These are phyloP conservation scores for Lamproptera curius DNA, from an alignment of 2,888 invertebrate species.

Conservation along the genomic window DNA sequence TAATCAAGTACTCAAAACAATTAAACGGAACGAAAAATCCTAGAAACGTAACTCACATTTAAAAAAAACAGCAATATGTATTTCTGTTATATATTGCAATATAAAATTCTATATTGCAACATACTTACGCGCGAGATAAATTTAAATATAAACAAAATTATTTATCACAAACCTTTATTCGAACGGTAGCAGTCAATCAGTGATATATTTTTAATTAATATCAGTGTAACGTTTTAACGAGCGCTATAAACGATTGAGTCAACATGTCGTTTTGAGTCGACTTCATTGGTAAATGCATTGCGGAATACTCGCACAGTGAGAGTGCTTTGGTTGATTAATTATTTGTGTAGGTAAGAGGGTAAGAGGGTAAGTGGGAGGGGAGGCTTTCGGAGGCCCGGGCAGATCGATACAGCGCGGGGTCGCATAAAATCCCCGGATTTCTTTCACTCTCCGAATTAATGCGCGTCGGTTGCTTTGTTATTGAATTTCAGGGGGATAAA, in stretches of 20 bases:
- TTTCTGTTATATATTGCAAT: background rate
- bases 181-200: background rate
- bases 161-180: too few relatives aligned
- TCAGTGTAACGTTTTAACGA: background rate
- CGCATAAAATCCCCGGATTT: slow-evolving; percentile 19
- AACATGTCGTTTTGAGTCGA: background rate
- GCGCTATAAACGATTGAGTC: slow-evolving; percentile 1
- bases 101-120: background rate
- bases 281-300: background rate
- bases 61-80: too few relatives aligned
- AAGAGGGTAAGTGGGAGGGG: slow-evolving; percentile 26
- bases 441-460: slow-evolving; percentile 5
- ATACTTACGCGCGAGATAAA: too few relatives aligned
- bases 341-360: slow-evolving; percentile 18
- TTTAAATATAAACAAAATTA: too few relatives aligned
- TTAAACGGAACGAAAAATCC: too few relatives aligned
- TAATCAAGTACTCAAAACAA: too few relatives aligned
- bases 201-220: slow-evolving; percentile 7
- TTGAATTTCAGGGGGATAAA: background rate
- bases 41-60: too few relatives aligned
- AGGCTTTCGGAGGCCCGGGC: slow-evolving; percentile 41
- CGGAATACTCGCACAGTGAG: background rate
- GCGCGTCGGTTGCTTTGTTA: background rate
- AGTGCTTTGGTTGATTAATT: slow-evolving; percentile 17
- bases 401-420: slow-evolving; percentile 52